phyloP scores from a whole-genome alignment of 2,113 vertebrate genomes.

The Anhinga anhinga region DNA sequence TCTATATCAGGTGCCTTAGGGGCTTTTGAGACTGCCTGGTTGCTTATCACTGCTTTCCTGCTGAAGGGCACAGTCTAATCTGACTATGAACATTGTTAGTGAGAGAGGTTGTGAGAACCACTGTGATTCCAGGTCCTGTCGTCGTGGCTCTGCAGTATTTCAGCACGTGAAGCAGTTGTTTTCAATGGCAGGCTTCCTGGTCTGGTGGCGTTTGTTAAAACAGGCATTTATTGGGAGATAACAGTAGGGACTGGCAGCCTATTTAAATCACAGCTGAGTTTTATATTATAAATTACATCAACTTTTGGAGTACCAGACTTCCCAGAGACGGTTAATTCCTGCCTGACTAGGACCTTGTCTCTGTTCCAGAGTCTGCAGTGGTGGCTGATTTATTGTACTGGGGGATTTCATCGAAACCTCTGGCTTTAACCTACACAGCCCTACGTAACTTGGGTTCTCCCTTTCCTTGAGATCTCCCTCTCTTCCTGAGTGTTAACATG shows the following conservation, averaged over 20 bases:
- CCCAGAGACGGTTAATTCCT: slow-evolving; percentile 22
- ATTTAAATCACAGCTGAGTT: slow-evolving; percentile 54
- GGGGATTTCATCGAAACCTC: slow-evolving; percentile 22
- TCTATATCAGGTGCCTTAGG: not conserved
- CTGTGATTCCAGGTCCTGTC: not conserved
- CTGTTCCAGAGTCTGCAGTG: slow-evolving; percentile 27
- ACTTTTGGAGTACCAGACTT: slow-evolving; percentile 32
- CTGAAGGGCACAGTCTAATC: not conserved
- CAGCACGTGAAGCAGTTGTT: slow-evolving; percentile 24
- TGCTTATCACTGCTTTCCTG: not conserved
- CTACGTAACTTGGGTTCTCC: not conserved
- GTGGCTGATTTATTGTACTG: slow-evolving; percentile 30
- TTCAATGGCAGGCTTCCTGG: slow-evolving; percentile 48
- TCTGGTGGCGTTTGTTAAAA: slow-evolving; percentile 18
- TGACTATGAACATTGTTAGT: not conserved
- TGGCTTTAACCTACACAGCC: slow-evolving; percentile 7
- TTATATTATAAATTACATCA: slow-evolving; percentile 54
- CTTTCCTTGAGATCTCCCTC: not conserved
- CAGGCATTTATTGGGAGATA: slow-evolving; percentile 46
- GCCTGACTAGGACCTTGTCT: slow-evolving; percentile 30
- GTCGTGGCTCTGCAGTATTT: not conserved
- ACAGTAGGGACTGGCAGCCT: slow-evolving; percentile 20
- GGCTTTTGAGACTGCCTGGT: not conserved
- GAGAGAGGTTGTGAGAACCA: slow-evolving; percentile 14
- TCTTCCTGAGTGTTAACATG: not conserved